phyloP scores from a whole-genome alignment of 2,888 invertebrate species.

The Eueremaeus valkanovi region DNA sequence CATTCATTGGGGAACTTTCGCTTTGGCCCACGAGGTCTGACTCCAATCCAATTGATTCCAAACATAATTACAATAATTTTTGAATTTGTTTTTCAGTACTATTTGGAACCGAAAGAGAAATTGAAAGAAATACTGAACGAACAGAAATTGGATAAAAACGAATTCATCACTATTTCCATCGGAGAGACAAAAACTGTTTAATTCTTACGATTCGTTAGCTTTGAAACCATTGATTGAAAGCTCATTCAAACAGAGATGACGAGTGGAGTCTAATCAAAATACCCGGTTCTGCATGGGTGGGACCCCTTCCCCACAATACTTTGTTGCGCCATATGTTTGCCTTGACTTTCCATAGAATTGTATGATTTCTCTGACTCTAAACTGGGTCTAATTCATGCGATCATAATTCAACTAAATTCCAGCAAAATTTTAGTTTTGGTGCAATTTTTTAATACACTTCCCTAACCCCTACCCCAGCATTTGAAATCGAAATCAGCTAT shows the following conservation, averaged over 20 bases:
- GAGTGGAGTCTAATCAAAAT: too few species aligned
- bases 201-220: neutral
- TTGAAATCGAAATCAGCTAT: too few species aligned
- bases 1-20: constrained; percentile 59
- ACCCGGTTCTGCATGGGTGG: too few species aligned
- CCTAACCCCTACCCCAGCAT: too few species aligned
- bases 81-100: constrained; percentile 48
- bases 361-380: too few species aligned
- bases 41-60: neutral
- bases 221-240: neutral
- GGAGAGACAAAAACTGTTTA: constrained; percentile 46
- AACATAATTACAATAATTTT: neutral
- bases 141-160: constrained; percentile 44
- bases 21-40: constrained; percentile 50
- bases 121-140: constrained; percentile 47
- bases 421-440: too few species aligned
- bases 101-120: constrained; percentile 50
- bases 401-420: too few species aligned
- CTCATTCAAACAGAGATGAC: neutral
- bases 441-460: too few species aligned
- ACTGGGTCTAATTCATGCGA: too few species aligned
- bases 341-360: too few species aligned
- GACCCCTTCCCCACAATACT: too few species aligned
- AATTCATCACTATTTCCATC: constrained; percentile 50
- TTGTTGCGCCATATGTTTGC: too few species aligned